phyloP scores from a whole-genome alignment of 1,140 invertebrate species.

The Drosophila sturtevanti region DNA sequence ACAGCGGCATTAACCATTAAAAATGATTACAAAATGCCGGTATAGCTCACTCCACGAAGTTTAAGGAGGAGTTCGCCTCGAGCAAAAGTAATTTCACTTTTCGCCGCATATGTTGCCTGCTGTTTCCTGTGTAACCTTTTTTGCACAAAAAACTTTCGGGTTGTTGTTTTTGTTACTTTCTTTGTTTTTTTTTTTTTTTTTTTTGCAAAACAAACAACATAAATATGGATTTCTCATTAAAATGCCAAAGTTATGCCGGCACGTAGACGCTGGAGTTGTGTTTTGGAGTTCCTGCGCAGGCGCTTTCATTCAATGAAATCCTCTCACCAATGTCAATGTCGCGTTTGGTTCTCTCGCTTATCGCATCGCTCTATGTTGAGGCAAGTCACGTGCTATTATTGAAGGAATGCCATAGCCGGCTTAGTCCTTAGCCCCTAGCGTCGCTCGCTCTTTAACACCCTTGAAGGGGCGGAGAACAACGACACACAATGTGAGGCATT shows the following conservation, averaged over 20 bases:
- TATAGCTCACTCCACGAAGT: constrained; percentile 6
- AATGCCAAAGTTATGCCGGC: constrained; percentile 72
- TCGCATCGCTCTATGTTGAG: constrained; percentile 19
- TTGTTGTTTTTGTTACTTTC: constrained; percentile 17
- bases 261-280: constrained; percentile 29
- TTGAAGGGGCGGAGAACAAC: constrained; percentile 25
- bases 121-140: constrained; percentile 33
- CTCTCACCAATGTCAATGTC: constrained; percentile 65
- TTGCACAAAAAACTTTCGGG: constrained; percentile 35
- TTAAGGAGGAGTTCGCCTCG: background rate
- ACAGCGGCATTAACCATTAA: constrained; percentile 51
- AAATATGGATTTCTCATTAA: constrained; percentile 82
- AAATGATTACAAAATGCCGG: constrained; percentile 73
- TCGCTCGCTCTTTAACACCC: constrained; percentile 54
- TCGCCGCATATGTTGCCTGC: constrained; percentile 68
- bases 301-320: constrained; percentile 33
- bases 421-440: constrained; percentile 23
- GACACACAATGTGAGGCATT: constrained; percentile 67
- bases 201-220: constrained; percentile 78
- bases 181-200: constrained; percentile 37
- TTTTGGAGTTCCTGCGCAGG: constrained; percentile 26
- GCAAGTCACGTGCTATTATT: constrained; percentile 76
- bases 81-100: constrained; percentile 73
- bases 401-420: constrained; percentile 79
- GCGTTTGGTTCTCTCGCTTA: constrained; percentile 17